These are phyloP conservation scores for Brachionus angularis DNA, from an alignment of 1,140 invertebrate genomes.

Conservation along the genomic window DNA sequence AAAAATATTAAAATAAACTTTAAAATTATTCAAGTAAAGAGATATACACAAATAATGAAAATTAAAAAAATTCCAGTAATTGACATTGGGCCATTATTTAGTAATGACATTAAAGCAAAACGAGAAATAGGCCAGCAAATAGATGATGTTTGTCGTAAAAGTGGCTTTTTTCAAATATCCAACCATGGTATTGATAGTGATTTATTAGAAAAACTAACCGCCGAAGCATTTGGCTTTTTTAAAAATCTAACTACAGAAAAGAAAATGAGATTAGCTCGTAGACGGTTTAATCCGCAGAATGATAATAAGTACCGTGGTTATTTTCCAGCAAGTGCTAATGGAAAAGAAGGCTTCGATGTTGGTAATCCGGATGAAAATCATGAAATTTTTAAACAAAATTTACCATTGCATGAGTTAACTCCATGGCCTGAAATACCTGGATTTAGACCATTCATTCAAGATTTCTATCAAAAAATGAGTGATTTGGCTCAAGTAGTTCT, in stretches of 20 bases:
- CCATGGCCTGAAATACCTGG: background rate
- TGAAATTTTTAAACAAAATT: background rate
- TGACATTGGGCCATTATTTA: conserved; percentile 1
- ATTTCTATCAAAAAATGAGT: background rate
- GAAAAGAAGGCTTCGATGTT: conserved; percentile 30
- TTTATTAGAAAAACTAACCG: background rate
- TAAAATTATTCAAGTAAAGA: no score
- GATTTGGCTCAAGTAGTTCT: background rate
- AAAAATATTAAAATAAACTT: no score
- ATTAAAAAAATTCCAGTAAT: conserved; percentile 16
- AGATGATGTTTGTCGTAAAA: background rate
- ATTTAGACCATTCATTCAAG: background rate
- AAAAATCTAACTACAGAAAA: background rate
- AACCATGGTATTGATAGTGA: background rate
- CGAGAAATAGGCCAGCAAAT: background rate
- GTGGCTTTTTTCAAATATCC: conserved; percentile 19
- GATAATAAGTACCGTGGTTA: background rate
- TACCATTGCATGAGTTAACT: background rate
- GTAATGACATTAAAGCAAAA: background rate
- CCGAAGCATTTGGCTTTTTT: background rate
- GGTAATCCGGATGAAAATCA: background rate
- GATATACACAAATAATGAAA: no score
- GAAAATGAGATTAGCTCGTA: background rate
- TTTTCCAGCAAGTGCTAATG: conserved; percentile 22
- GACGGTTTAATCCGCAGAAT: background rate